Evolutionary conservation across 2,797 vertebrate genomes (phyloP), one percentile per base, ranked within the genome.

Genomic region (Macroramphosus scolopax): DNA sequence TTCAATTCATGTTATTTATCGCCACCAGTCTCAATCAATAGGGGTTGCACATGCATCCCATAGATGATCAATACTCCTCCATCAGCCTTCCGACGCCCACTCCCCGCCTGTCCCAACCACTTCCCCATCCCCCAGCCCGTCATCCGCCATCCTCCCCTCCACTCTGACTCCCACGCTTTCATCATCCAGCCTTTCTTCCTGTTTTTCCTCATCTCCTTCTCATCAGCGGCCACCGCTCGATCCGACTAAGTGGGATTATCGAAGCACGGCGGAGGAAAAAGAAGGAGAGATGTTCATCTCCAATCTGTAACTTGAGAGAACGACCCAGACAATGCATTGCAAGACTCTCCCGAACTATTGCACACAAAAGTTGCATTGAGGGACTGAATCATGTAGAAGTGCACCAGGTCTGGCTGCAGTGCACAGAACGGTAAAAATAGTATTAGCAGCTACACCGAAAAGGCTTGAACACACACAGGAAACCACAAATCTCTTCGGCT

Each of bases 121-220:
- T 40, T 52, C 35, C 72, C 65, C 63, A 30, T 10, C 67, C 63
- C 72, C 58, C 35, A 5, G 37, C 17, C 51, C 29, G 46, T 52
- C 55, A 51, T 42, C 38, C 38, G n/a, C 49, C 46, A 18, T 50
- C 57, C 51, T 41, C 14, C 48, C 49, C 26, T 63, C 56, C 49
- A 7, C 49, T 51, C 29, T n/a, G 16, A 68, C 75, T 75, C 72
- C 78, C 46, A 77, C 73, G 38, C 68, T 72, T 74, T 79, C 66
- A 72, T 82, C 70, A 72, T 74, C 58, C 46, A 37, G 62, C 38
- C 54, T 73, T 66, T 71, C 65, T 60, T 67, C 53, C 50, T 51
- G 56, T 39, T 49, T 71, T 53, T 61, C n/a, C 67, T 71, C 69
- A 60, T 78, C 65, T 56, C 37, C 17, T 44, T 53, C 51, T 62